Evolutionary conservation across 2,797 vertebrate species (phyloP), one percentile per base, ranked within the genome.

Genomic region (Mergus octosetaceus): DNA sequence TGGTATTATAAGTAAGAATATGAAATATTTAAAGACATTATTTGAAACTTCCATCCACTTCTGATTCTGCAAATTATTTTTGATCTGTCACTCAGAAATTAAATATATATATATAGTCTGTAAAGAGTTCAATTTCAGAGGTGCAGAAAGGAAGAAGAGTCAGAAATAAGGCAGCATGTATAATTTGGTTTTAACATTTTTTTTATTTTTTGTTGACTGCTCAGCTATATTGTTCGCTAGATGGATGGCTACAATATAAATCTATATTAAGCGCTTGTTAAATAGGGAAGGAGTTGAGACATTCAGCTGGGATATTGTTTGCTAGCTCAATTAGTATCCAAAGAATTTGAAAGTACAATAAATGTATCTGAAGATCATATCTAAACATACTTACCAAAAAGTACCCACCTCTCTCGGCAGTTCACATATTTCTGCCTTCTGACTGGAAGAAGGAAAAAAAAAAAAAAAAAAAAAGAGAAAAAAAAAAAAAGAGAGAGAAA

Each of bases 1-100:
- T 94, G 41, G 56, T 86, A 90, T 93, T 94, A 54, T 86, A 94
- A 92, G 81, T 92, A 93, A 60, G 61, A 89, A 80, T 96, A 90
- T 91, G 89, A 93, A 85, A 83, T 94, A 85, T 95, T 96, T 93
- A 94, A 90, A 89, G 64, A 85, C 32, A 79, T 83, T 78, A 96
- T 93, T 97, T 90, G 74, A 92, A 94, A 79, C 57, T 96, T 92
- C 91, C 5, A 53, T 57, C 75, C 83, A 81, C 88, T 92, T 95
- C 75, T 73, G 93, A 94, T 92, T 96, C 97, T 94, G 92, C 54
- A 94, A 94, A 96, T 97, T 94, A 92, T 93, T 95, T 96, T 96
- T 91, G 77, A 82, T 93, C 87, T 94, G 90, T 80, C 91, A 87
- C 39, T 95, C 75, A 89, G 87, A 96, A 97, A 94, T 93, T 53